Base-by-base conservation (phyloP, 2,797 vertebrate genomes). In the Cercopithecus neglectus region DNA sequence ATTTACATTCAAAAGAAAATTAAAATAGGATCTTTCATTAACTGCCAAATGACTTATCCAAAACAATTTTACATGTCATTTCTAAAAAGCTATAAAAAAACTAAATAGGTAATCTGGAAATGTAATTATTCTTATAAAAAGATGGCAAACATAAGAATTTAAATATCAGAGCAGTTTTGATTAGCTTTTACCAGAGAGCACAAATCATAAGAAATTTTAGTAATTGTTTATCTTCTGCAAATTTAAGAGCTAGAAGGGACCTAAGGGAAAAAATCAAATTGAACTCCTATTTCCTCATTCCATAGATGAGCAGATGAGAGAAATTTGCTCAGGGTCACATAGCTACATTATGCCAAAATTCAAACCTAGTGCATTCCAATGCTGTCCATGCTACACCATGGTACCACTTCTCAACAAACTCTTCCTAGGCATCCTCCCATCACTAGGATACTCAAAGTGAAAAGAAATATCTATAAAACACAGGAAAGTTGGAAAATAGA, bases 1-100 rank as follows among this genome's bases (percentile, higher is more conserved):
- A 81, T 85, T 17, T 6, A 4, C 0, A 95, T 85, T 14, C 5
- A 4, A 0, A 95, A 97, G 61, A 91, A 44, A 6, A 78, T 24
- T 59, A 53, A 87, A 86, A 85, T 19, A 53, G 0, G 1, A 80
- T 90, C 81, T 94, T 85, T 81, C 57, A 76, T 61, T 74, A 91
- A 59, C 75, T 97, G 61, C 8, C 61, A 94, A 97, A 92, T 55
- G 48, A 94, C 57, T 92, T 84, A 90, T n/a, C 41, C 91, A 74
- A 97, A 93, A 87, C 57, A 95, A 84, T 44, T 94, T 79, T 91
- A 84, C 28, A 55, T 78, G 16, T 74, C 39, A 95, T 26, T 97
- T 94, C 59, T n/a, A 44, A 91, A 96, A 94, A 64, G 13, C n/a
- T 75, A 50, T 44, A 46, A 96, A 91, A 72, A 84, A 86, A 26